A percentile compares a stretch with the other conserved stretches of the same genome.
phyloP scores from a whole-genome alignment of 2,113 vertebrate genomes.

The Cyprinodon variegatus region DNA sequence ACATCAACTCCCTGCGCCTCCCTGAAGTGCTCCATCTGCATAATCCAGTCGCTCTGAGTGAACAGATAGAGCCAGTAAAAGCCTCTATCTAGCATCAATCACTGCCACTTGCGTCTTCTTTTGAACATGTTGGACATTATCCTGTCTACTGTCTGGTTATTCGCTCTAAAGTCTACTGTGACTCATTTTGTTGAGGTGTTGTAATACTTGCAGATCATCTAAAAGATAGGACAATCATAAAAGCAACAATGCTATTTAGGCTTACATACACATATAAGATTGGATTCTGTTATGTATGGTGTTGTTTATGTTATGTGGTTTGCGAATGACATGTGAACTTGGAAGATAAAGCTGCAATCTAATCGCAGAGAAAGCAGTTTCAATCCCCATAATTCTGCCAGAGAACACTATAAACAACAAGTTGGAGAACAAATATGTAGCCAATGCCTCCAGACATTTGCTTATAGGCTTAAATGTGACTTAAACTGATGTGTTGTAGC shows the following conservation, averaged over 20 bases:
- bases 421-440: too few species aligned
- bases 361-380: neutral
- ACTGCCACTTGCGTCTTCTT: neutral
- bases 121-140: neutral
- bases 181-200: neutral
- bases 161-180: neutral
- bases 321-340: neutral
- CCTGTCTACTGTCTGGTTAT: neutral
- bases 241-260: too few species aligned
- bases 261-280: too few species aligned
- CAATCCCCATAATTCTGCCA: neutral
- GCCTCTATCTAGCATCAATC: neutral
- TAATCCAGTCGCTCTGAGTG: neutral
- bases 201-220: neutral
- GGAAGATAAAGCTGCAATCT: neutral
- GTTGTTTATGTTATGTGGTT: neutral
- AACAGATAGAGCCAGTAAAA: neutral
- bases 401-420: too few species aligned
- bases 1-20: neutral
- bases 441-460: too few species aligned
- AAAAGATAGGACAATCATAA: neutral
- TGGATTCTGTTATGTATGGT: too few species aligned
- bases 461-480: too few species aligned
- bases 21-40: neutral
- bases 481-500: too few species aligned